Percentiles rank a stretch among this genome's conserved stretches.
Conservation (phyloP, 2,797 vertebrate species). For the Buphagus erythrorhynchus region DNA sequence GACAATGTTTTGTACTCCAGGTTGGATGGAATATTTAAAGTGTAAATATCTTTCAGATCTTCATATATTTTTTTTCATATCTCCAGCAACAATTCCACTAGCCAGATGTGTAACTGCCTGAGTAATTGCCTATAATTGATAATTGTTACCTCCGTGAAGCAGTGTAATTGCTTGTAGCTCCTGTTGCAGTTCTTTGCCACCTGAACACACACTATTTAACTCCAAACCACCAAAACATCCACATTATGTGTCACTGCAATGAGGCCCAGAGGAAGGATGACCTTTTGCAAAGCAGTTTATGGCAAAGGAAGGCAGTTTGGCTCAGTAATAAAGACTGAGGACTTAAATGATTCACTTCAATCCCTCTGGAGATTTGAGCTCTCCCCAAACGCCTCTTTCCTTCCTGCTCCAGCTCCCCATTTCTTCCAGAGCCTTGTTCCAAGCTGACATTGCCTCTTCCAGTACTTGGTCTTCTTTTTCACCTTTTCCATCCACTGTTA, state of each 20-base stretch:
- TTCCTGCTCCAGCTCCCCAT: not conserved
- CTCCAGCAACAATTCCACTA: not conserved
- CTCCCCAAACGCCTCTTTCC: not conserved
- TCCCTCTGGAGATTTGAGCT: not conserved
- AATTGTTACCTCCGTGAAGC: not conserved
- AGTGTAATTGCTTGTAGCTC: not conserved
- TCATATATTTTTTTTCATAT: not conserved
- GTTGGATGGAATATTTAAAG: not conserved
- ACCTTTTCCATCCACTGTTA: not conserved
- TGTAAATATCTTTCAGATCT: not conserved
- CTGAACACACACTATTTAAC: not conserved
- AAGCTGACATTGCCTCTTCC: not conserved
- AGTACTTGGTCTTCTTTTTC: not conserved
- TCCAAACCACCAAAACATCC: not conserved
- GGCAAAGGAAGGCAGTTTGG: not conserved
- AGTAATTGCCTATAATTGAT: not conserved
- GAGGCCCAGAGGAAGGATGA: not conserved
- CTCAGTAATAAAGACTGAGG: not conserved
- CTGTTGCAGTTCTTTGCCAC: not conserved
- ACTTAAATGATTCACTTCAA: not conserved
- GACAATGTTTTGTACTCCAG: too few relatives aligned
- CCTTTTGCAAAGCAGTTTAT: not conserved
- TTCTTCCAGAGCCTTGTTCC: not conserved
- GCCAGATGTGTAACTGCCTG: not conserved
- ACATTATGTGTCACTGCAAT: accelerated